phyloP scores from a whole-genome alignment of 2,888 invertebrate species.

The Pandemis heparana region DNA sequence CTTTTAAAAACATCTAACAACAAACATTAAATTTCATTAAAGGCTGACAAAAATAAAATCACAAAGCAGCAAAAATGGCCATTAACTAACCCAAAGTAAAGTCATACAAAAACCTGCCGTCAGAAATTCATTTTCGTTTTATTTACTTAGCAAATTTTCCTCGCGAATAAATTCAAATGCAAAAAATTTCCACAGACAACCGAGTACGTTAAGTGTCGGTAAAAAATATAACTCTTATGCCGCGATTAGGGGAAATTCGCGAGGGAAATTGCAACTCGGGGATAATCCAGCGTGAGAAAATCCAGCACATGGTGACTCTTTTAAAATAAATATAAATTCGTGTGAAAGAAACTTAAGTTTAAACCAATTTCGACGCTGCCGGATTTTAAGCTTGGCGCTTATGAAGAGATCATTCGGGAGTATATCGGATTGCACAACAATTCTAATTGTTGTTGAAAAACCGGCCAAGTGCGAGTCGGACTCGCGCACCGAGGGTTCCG shows the following conservation, averaged over 20 bases:
- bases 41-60: background rate
- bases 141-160: constrained; percentile 14
- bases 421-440: background rate
- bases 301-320: background rate
- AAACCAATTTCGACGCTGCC: constrained; percentile 1
- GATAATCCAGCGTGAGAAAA: constrained; percentile 22
- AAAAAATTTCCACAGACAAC: constrained; percentile 11
- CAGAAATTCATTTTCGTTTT: background rate
- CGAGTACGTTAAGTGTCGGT: constrained; percentile 10
- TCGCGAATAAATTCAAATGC: constrained; percentile 4
- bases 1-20: no score
- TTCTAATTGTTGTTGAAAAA: background rate
- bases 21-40: no score
- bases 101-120: background rate
- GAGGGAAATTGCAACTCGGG: constrained; percentile 12
- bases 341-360: background rate
- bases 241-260: constrained; percentile 13
- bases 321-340: constrained; percentile 6
- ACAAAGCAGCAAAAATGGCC: background rate
- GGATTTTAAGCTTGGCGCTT: background rate
- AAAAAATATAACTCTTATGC: constrained; percentile 21
- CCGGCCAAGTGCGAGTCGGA: no score
- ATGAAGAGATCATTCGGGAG: background rate
- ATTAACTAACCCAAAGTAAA: background rate
- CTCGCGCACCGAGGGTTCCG: no score